These are phyloP conservation scores for Todiramphus chloris DNA, from an alignment of 2,113 vertebrate genomes.

Conservation along the genomic window DNA sequence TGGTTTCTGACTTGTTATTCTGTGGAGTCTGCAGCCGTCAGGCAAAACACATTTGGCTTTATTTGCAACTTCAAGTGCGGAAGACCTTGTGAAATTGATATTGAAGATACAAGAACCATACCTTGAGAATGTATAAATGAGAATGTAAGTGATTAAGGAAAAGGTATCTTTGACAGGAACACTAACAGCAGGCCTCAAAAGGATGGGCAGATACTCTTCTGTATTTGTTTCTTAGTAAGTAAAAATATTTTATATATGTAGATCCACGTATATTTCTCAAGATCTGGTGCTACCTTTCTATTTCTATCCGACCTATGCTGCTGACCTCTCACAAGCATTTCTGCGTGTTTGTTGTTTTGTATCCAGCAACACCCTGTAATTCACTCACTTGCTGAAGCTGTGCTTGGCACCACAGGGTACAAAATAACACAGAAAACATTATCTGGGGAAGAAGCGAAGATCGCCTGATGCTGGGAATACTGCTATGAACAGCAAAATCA, in stretches of 20 bases:
- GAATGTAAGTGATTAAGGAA: background rate
- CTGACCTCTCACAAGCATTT: background rate
- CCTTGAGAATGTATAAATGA: background rate
- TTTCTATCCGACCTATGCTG: background rate
- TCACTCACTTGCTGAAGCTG: slow-evolving; percentile 8
- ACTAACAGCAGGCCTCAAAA: background rate
- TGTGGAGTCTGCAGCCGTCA: background rate
- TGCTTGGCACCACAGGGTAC: slow-evolving; percentile 24
- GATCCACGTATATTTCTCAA: background rate
- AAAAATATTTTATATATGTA: background rate
- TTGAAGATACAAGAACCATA: background rate
- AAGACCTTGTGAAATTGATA: background rate
- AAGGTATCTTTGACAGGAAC: background rate
- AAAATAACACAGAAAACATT: slow-evolving; percentile 28
- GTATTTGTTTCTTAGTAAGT: background rate
- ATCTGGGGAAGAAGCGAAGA: slow-evolving; percentile 47
- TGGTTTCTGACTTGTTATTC: background rate
- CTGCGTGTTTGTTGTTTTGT: slow-evolving; percentile 7
- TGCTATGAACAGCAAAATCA: slow-evolving; percentile 11
- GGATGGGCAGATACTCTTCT: background rate
- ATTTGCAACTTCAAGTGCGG: slow-evolving; percentile 12
- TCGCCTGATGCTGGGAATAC: background rate
- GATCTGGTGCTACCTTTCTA: background rate
- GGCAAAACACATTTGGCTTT: background rate
- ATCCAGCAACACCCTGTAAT: slow-evolving; percentile 18